These are phyloP conservation scores for Drosophila aldrichi DNA, from an alignment of 2,888 invertebrate species.

Conservation along the genomic window DNA sequence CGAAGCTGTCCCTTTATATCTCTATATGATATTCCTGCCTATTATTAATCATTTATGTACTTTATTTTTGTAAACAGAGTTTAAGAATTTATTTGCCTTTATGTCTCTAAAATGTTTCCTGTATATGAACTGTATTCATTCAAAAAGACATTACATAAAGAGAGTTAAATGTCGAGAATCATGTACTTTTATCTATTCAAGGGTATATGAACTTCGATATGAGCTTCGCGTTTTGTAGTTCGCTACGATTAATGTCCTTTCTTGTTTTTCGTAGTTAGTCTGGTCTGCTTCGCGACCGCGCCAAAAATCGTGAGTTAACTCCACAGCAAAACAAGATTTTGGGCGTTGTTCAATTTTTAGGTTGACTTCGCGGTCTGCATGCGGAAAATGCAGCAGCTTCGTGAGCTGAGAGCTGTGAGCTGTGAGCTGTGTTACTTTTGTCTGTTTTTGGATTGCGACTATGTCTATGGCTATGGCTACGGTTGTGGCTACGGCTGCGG, in stretches of 20 bases:
- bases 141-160: no score
- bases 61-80: no score
- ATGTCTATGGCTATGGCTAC: conserved; percentile 21
- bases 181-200: not conserved
- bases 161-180: no score
- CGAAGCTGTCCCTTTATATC: no score
- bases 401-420: conserved; percentile 52
- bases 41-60: no score
- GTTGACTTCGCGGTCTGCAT: conserved; percentile 62
- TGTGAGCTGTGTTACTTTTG: conserved; percentile 39
- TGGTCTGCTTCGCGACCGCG: conserved; percentile 44
- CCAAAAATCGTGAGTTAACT: conserved; percentile 76
- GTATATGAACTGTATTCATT: no score
- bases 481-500: conserved; percentile 14
- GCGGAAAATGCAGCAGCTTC: conserved; percentile 73
- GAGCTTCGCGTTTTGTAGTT: conserved; percentile 1
- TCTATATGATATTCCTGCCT: no score
- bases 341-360: conserved; percentile 80
- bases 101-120: no score
- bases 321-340: conserved; percentile 77
- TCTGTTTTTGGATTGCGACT: conserved; percentile 24
- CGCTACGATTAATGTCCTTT: conserved; percentile 45
- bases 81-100: no score
- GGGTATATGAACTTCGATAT: conserved; percentile 35
- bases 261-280: conserved; percentile 38